Conservation (phyloP, 2,888 invertebrate genomes). For the Timandra comae region DNA sequence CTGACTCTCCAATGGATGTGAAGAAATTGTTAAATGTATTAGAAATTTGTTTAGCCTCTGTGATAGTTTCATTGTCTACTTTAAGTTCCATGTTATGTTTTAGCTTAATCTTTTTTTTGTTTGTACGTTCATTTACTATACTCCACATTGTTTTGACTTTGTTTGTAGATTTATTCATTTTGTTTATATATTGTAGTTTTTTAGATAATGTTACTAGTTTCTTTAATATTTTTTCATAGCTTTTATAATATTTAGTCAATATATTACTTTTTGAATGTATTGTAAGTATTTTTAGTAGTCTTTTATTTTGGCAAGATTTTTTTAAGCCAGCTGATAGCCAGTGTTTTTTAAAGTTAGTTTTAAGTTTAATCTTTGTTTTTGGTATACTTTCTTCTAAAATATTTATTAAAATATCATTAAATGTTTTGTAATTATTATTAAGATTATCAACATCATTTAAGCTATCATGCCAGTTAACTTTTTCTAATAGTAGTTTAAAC, state of each 20-base stretch:
- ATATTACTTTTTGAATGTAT: background rate
- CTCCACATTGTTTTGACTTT: constrained; percentile 2
- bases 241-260: constrained; percentile 1
- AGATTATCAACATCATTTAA: background rate
- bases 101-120: background rate
- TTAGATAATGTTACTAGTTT: background rate
- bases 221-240: constrained; percentile 1
- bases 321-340: background rate
- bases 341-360: background rate
- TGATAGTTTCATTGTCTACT: background rate
- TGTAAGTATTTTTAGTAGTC: background rate
- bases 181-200: constrained; percentile 1
- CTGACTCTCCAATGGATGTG: background rate
- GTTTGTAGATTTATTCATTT: background rate
- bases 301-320: constrained; percentile 1
- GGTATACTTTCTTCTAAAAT: background rate
- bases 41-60: background rate
- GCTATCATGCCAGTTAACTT: background rate
- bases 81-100: background rate
- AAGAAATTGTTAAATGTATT: background rate
- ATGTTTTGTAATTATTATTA: background rate
- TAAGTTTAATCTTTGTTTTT: background rate
- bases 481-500: background rate
- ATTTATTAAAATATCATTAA: background rate
- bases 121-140: constrained; percentile 2